Evolutionary conservation across 2,888 invertebrate genomes (phyloP), one percentile per base, ranked within the genome.

Genomic region (Sussaba pulchella): DNA sequence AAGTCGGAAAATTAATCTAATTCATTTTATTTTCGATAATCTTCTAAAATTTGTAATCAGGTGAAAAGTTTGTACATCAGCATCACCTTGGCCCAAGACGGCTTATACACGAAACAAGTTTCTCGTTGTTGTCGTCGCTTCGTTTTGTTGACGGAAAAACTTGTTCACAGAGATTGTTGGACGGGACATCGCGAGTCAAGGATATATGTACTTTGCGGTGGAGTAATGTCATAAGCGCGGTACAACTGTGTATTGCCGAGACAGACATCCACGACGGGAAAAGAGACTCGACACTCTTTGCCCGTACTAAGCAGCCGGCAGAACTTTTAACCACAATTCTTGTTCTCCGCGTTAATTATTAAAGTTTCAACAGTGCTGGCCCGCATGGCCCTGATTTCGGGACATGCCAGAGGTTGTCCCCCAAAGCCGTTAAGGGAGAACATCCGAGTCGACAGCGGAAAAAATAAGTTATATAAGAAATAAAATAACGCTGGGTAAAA

Each of bases 281-380:
- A 41, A 59, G 41, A 59, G 39, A 57, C 66, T 77, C 45, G 26
- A 5, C 10, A 43, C 50, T 76, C 10, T 19, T 36, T 54, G 31
- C 36, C 54, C 54, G 63, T 17, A 50, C 39, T 43, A 67, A 45
- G 47, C 78, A 26, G 4, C 50, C 41, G 57, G 59, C 43, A 82
- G 59, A 83, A 82, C 83, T 83, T 82, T 76, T 59, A 70, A 57
- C 74, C 78, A 82, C 83, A 79, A 80, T 82, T 82, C 76, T 78
- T 82, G 76, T 71, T 73, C 71, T 50, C 24, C 57, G 74, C 57
- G 74, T 78, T 75, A 82, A 82, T 83, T 81, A 82, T 75, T 73
- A 59, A 82, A 81, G 76, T 83, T 82, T 57, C 41, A 75, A 82
- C 74, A 57, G 41, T 36, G 17, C 64, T 36, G 17, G 19, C 19